phyloP scores from a whole-genome alignment of 2,113 vertebrate genomes.

The Grammomys dolichurus region DNA sequence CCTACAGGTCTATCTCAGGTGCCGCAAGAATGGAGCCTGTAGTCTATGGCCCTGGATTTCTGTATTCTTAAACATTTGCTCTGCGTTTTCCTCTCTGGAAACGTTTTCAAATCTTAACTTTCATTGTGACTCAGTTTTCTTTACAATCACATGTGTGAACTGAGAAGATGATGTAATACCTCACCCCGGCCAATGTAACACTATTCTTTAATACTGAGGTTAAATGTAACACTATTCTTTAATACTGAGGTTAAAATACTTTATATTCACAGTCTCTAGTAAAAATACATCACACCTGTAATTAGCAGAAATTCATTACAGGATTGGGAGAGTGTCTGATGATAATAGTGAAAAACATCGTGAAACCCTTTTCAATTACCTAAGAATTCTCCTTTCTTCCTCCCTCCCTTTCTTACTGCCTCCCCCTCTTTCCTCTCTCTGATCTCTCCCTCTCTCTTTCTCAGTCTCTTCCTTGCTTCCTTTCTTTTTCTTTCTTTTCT shows the following conservation, averaged over 20 bases:
- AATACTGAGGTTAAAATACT: slow-evolving; percentile 8
- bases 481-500: not conserved
- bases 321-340: not conserved
- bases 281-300: slow-evolving; percentile 39
- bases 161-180: not conserved
- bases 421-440: not conserved
- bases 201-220: slow-evolving; percentile 40
- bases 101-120: not conserved
- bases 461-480: not conserved
- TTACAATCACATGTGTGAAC: not conserved
- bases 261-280: slow-evolving; percentile 11
- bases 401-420: not conserved
- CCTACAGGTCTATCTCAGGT: not conserved
- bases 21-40: not conserved
- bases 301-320: not conserved
- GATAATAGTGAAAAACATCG: not conserved
- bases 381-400: not conserved
- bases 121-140: not conserved
- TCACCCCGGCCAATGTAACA: not conserved
- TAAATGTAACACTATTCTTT: slow-evolving; percentile 13
- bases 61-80: not conserved
- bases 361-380: not conserved
- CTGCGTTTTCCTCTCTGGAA: not conserved
- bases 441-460: not conserved
- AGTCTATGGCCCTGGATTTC: not conserved